These are phyloP conservation scores for Anarrhichthys ocellatus DNA, from an alignment of 2,113 vertebrate genomes.

Conservation along the genomic window DNA sequence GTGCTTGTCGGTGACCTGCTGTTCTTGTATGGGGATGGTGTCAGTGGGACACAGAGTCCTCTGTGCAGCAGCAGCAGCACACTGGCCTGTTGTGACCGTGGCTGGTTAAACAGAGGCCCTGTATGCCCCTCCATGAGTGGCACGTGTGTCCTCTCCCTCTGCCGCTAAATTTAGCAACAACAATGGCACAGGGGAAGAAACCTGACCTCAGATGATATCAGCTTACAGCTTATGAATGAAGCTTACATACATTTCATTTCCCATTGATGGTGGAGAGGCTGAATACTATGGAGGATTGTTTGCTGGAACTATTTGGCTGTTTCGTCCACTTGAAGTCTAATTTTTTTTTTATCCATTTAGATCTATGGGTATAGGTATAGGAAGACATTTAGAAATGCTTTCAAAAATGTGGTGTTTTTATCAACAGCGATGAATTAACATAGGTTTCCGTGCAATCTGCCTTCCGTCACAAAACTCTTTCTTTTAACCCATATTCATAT, in stretches of 20 bases:
- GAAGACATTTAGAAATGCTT: neutral
- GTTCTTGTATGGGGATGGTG: conserved; percentile 54
- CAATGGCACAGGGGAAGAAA: conserved; percentile 64
- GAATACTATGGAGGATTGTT: conserved; percentile 39
- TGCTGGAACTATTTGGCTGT: neutral
- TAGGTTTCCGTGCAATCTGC: neutral
- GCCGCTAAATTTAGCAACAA: conserved; percentile 78
- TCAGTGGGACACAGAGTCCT: conserved; percentile 69
- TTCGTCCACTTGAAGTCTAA: conserved; percentile 11
- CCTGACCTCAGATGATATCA: conserved; percentile 70
- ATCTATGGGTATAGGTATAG: neutral
- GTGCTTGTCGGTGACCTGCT: conserved; percentile 61
- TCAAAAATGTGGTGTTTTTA: neutral
- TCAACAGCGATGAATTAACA: neutral
- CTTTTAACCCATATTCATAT: conserved; percentile 21
- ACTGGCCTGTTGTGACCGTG: conserved; percentile 75
- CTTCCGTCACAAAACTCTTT: neutral
- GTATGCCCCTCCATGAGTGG: conserved; percentile 71
- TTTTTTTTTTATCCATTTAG: conserved; percentile 4
- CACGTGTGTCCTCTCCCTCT: conserved; percentile 66
- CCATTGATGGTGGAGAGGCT: conserved; percentile 29
- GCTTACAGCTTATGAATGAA: conserved; percentile 69
- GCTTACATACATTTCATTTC: conserved; percentile 48
- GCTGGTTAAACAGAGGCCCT: conserved; percentile 67
- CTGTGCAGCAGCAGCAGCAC: conserved; percentile 72